Evolutionary conservation across 1,140 invertebrate genomes (phyloP).

Genomic region (Drosophila subpulchrella): DNA sequence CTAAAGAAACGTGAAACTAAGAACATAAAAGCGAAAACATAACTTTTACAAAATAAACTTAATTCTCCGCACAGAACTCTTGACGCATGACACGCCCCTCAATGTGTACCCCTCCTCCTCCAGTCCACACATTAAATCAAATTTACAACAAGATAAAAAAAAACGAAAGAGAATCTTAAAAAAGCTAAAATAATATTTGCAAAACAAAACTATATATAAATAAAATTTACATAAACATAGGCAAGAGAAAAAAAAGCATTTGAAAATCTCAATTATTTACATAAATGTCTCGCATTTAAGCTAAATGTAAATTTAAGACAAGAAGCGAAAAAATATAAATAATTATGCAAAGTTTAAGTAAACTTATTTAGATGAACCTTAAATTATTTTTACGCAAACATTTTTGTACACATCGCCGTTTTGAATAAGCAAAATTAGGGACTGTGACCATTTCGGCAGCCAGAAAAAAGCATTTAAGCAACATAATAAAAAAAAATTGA

Average conservation of each 20-base stretch:
- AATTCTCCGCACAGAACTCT: constrained; percentile 64
- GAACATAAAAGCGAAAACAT: constrained; percentile 25
- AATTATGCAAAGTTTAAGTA: constrained; percentile 46
- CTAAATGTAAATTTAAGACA: constrained; percentile 76
- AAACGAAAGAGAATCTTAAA: constrained; percentile 33
- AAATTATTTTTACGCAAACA: constrained; percentile 56
- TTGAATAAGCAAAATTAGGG: constrained; percentile 31
- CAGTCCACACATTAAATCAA: constrained; percentile 71
- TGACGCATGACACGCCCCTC: constrained; percentile 44
- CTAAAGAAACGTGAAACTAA: constrained; percentile 68
- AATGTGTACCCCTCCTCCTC: constrained; percentile 21
- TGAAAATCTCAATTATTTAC: constrained; percentile 80
- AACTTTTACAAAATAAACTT: constrained; percentile 41
- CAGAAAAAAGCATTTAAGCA: constrained; percentile 70
- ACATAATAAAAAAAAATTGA: constrained; percentile 4
- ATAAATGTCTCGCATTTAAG: constrained; percentile 82
- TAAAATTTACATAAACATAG: constrained; percentile 75
- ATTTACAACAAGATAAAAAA: constrained; percentile 63
- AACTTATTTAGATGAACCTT: constrained; percentile 32
- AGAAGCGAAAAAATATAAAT: constrained; percentile 30
- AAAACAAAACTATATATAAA: constrained; percentile 64
- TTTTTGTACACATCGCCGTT: constrained; percentile 51
- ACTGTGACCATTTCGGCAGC: constrained; percentile 37
- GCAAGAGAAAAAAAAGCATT: constrained; percentile 50
- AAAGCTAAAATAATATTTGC: constrained; percentile 51